Conservation (phyloP, 2,113 vertebrate species). For the Macroglossus sobrinus region DNA sequence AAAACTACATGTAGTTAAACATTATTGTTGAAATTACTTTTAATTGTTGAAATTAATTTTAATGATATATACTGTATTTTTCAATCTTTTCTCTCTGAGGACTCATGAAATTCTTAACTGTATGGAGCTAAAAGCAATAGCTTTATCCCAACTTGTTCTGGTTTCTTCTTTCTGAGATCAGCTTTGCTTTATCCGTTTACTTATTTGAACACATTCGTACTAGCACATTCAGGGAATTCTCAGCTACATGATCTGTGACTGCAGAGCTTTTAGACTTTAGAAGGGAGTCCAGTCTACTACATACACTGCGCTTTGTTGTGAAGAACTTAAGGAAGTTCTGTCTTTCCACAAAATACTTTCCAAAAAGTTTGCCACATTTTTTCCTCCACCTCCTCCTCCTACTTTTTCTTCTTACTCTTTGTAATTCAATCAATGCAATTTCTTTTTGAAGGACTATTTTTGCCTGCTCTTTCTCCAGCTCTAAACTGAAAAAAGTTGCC, state of each 20-base stretch:
- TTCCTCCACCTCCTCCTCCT: not conserved
- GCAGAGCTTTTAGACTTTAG: not conserved
- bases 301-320: not conserved
- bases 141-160: not conserved
- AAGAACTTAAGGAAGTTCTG: not conserved
- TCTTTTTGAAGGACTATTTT: not conserved
- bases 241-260: not conserved
- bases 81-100: not conserved
- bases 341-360: not conserved
- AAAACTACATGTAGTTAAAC: not conserved
- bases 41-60: not conserved
- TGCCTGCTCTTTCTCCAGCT: not conserved
- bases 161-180: not conserved
- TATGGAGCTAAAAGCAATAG: not conserved
- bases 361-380: not conserved
- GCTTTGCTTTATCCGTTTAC: not conserved
- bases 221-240: not conserved
- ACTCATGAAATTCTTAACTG: not conserved
- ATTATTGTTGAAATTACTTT: not conserved
- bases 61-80: not conserved
- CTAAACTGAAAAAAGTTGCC: not conserved
- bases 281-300: not conserved
- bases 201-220: not conserved
- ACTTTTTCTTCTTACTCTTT: not conserved
- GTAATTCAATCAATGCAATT: not conserved